phyloP scores from a whole-genome alignment of 2,113 vertebrate species.

The Notothenia rossii region DNA sequence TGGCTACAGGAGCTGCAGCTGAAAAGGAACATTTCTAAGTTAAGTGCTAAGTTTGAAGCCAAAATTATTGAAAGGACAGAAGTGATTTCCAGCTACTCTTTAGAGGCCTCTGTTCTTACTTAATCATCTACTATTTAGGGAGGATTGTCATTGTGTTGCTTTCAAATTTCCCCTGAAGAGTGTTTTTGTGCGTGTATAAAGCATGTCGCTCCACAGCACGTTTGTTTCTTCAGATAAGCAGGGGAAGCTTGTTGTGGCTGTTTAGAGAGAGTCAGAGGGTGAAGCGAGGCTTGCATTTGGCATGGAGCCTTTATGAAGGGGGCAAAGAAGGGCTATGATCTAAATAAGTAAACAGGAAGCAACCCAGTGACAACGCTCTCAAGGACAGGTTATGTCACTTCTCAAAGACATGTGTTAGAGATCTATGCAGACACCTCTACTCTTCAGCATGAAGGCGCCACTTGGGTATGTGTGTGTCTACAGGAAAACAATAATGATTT shows the following conservation, averaged over 20 bases:
- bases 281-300: not conserved
- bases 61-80: not conserved
- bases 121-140: not conserved
- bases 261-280: not conserved
- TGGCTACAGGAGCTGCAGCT: not conserved
- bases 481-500: too few relatives aligned
- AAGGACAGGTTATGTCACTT: slow-evolving; percentile 12
- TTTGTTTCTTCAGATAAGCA: slow-evolving; percentile 11
- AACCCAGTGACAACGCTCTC: slow-evolving; percentile 10
- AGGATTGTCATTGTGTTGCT: slow-evolving; percentile 7
- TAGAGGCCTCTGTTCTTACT: not conserved
- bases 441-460: slow-evolving; percentile 53
- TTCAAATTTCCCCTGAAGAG: not conserved
- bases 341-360: slow-evolving; percentile 6
- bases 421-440: slow-evolving; percentile 37
- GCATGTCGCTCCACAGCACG: not conserved
- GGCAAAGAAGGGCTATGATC: slow-evolving; percentile 6
- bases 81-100: not conserved
- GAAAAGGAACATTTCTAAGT: not conserved
- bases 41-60: not conserved
- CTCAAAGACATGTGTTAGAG: slow-evolving; percentile 21
- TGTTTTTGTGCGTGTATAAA: slow-evolving; percentile 2
- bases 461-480: slow-evolving; percentile 29
- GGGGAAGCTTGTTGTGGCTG: slow-evolving; percentile 11
- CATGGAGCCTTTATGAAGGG: slow-evolving; percentile 3